Evolutionary conservation across 2,797 vertebrate genomes (phyloP), one percentile per base, ranked within the genome.

Genomic region (Mionectes olivaceus): DNA sequence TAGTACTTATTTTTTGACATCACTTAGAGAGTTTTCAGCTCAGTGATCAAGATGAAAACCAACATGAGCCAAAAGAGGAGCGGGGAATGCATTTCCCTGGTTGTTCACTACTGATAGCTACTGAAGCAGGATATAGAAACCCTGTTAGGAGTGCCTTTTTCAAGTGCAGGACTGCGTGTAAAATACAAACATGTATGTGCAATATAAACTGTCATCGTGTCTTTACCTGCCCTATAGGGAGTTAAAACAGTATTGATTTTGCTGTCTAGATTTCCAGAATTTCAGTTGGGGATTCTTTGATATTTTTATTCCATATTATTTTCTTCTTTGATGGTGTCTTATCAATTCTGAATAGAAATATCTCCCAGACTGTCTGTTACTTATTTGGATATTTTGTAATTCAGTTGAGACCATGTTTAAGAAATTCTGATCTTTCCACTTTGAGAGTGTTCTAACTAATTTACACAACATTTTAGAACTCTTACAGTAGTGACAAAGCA

Each of bases 141-240:
- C 10, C 0, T 41, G 32, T 47, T 39, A 46, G 8, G 9, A 10
- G 2, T 44, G 33, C 91, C 10, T 61, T 49, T 63, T 46, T 53
- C 47, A 69, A 67, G 64, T n/a, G 13, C 59, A 53, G 2, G 28
- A 13, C 41, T 23, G 12, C 70, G 43, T 59, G 23, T 77, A 25
- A 65, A 88, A 55, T 50, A 35, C 15, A 74, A 77, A 44, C 5
- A 5, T 3, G 0, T 11, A 13, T 11, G 7, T 82, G 41, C 28
- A 55, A 5, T 41, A 14, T 30, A 22, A 64, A 37, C 23, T 73
- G 21, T 41, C 13, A 37, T 52, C 37, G 8, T 7, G 15, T 10
- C 16, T 52, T 43, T 68, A 22, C 2, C 6, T 30, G 4, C 8
- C 11, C 8, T 3, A 3, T 2, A 37, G 16, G 7, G 11, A 73